phyloP scores from a whole-genome alignment of 2,797 vertebrate species.

The Coracias cyanogaster region DNA sequence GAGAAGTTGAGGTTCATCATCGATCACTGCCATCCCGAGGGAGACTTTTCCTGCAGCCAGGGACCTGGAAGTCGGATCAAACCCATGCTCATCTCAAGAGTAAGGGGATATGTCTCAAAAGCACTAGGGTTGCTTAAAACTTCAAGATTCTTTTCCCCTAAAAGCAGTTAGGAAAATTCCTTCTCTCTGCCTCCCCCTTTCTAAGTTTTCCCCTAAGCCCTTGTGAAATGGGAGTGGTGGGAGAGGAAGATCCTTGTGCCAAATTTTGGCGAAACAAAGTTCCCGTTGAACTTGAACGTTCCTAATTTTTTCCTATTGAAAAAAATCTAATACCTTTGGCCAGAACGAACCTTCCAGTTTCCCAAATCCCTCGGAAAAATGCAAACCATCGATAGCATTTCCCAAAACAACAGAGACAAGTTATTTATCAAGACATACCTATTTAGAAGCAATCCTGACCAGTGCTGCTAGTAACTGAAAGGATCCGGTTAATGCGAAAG shows the following conservation, averaged over 20 bases:
- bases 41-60: neutral
- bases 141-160: neutral
- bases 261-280: neutral
- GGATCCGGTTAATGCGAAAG: neutral
- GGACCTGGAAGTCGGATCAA: no score
- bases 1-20: rapidly evolving
- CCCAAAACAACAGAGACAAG: neutral
- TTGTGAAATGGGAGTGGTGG: neutral
- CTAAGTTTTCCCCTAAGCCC: neutral
- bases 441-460: neutral
- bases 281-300: neutral
- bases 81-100: rapidly evolving
- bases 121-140: neutral
- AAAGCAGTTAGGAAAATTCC: neutral
- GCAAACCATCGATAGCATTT: neutral
- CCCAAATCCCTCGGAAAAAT: neutral
- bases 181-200: neutral
- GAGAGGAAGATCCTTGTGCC: rapidly evolving
- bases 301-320: neutral
- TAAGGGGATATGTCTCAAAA: neutral
- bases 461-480: neutral
- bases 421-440: neutral
- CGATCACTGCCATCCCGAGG: rapidly evolving
- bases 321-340: rapidly evolving
- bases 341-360: neutral